Conservation (phyloP, 2,113 vertebrate species). For the Nestor notabilis region DNA sequence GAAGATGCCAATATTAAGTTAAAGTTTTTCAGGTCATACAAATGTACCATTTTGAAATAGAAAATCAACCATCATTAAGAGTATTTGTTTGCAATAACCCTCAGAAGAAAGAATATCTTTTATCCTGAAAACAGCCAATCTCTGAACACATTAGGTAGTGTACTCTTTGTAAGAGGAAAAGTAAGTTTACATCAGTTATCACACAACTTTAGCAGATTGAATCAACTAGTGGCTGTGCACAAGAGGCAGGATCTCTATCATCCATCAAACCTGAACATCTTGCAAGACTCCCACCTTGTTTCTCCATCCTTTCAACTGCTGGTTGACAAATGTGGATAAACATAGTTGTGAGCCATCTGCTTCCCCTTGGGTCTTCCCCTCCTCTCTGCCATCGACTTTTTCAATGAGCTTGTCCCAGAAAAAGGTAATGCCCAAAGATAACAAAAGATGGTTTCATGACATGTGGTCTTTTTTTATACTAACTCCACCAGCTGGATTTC, state of each 20-base stretch:
- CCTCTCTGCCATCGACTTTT: not conserved
- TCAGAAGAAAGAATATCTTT: not conserved
- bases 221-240: not conserved
- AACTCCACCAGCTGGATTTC: not conserved
- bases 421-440: not conserved
- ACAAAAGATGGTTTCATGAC: not conserved
- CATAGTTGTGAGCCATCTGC: not conserved
- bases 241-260: not conserved
- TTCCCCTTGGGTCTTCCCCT: not conserved
- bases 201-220: not conserved
- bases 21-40: not conserved
- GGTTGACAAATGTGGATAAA: not conserved
- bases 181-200: not conserved
- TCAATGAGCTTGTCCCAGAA: not conserved
- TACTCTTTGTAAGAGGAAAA: not conserved
- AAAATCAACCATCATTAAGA: not conserved
- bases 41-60: not conserved
- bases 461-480: not conserved
- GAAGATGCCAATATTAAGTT: not conserved
- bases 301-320: not conserved
- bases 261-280: not conserved
- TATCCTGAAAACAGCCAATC: not conserved
- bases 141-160: not conserved
- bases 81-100: not conserved
- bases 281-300: not conserved